phyloP scores from a whole-genome alignment of 2,888 invertebrate genomes.

The Aproaerema taeniolella region DNA sequence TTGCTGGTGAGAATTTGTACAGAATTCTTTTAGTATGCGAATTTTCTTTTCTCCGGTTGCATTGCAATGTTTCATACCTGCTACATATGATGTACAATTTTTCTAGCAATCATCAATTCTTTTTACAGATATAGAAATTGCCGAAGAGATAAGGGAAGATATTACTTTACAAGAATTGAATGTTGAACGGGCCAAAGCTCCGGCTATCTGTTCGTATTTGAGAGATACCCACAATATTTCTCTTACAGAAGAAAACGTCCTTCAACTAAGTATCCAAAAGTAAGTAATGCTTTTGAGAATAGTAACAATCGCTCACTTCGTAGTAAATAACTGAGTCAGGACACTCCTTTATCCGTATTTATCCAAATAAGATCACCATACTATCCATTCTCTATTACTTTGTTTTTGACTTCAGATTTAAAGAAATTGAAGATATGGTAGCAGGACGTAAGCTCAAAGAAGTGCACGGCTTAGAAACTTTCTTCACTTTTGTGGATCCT shows the following conservation, averaged over 20 bases:
- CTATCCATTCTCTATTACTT: too few relatives aligned
- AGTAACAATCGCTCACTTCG: too few relatives aligned
- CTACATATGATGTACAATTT: too few relatives aligned
- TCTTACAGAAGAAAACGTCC: constrained; percentile 19
- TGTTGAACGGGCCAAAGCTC: constrained; percentile 17
- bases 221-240: constrained; percentile 19
- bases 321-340: too few relatives aligned
- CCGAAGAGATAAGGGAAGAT: constrained; percentile 13
- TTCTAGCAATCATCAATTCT: too few relatives aligned
- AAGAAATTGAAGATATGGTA: constrained; percentile 20
- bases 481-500: constrained; percentile 34
- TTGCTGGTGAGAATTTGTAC: too few relatives aligned
- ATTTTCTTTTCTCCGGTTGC: too few relatives aligned
- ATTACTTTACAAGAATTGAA: constrained; percentile 24
- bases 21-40: background rate
- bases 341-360: too few relatives aligned
- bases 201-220: constrained; percentile 20
- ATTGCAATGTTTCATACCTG: too few relatives aligned
- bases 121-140: constrained; percentile 21
- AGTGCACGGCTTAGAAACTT: constrained; percentile 32
- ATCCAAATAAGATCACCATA: too few relatives aligned
- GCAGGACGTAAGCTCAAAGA: constrained; percentile 21
- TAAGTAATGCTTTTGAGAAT: constrained; percentile 17
- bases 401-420: constrained; percentile 22
- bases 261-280: constrained; percentile 22